Evolutionary conservation across 2,888 invertebrate genomes (phyloP).

Genomic region (Stenichneumon culpator): DNA sequence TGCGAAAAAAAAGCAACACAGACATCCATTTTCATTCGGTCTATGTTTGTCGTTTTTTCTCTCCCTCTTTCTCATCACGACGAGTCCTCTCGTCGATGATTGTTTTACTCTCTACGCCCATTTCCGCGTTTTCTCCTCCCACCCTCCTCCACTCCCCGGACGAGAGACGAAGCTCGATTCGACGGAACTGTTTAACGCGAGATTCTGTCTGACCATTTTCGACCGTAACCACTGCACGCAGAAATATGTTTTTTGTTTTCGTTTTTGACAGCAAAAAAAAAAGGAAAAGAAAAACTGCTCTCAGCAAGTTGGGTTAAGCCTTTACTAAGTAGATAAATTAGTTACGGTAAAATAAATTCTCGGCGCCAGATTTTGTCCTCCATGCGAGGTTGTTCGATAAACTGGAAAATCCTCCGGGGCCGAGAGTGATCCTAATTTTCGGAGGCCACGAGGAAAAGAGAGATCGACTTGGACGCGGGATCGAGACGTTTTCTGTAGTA

Average conservation of each 20-base stretch:
- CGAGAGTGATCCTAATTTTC: not conserved
- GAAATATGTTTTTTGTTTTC: too few relatives aligned
- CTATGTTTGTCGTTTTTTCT: slow-evolving; percentile 43
- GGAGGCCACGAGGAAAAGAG: not conserved
- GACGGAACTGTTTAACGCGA: slow-evolving; percentile 13
- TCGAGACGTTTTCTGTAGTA: slow-evolving; percentile 2
- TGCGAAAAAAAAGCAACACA: slow-evolving; percentile 68
- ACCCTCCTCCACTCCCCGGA: not conserved
- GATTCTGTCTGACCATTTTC: slow-evolving; percentile 1
- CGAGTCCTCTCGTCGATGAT: slow-evolving; percentile 42
- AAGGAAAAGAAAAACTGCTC: too few relatives aligned
- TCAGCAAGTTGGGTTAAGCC: too few relatives aligned
- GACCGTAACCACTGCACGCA: not conserved
- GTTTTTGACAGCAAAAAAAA: too few relatives aligned
- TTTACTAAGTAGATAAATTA: too few relatives aligned
- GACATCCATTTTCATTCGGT: slow-evolving; percentile 53
- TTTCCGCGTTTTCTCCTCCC: not conserved
- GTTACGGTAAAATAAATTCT: too few relatives aligned
- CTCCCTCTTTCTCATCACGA: slow-evolving; percentile 6
- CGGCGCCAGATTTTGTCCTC: too few relatives aligned
- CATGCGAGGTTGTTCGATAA: not conserved
- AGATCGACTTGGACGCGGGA: slow-evolving; percentile 4
- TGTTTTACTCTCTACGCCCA: slow-evolving; percentile 9
- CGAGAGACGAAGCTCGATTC: not conserved
- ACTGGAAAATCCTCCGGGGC: not conserved